Conservation (phyloP, 2,797 vertebrate species). For the Falco concolor region DNA sequence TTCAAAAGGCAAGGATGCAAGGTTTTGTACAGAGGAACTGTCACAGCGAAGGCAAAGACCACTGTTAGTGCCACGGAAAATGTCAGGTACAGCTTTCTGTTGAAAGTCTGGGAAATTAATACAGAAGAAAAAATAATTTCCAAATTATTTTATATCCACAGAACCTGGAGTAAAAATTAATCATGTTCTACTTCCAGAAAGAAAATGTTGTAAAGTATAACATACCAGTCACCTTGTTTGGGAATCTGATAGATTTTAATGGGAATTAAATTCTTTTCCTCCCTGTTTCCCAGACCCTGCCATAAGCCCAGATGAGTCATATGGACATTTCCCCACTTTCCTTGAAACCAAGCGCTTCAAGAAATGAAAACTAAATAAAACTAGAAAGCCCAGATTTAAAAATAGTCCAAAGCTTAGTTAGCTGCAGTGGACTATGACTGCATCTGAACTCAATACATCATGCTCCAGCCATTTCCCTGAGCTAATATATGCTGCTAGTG, state of each 20-base stretch:
- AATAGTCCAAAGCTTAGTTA: not conserved
- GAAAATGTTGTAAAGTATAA: not conserved
- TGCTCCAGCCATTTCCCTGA: not conserved
- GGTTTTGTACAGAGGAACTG: not conserved
- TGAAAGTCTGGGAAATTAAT: not conserved
- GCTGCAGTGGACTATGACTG: not conserved
- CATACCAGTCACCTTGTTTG: not conserved
- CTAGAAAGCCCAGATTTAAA: conserved; percentile 37
- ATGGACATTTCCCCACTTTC: not conserved
- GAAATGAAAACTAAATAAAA: conserved; percentile 22
- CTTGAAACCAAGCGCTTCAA: not conserved
- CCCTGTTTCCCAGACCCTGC: not conserved
- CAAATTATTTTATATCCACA: not conserved
- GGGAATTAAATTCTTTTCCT: not conserved
- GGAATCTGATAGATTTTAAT: not conserved
- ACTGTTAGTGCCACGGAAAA: not conserved
- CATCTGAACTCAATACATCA: not conserved
- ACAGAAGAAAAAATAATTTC: not conserved
- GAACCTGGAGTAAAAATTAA: not conserved
- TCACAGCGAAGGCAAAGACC: not conserved
- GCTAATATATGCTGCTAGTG: not conserved
- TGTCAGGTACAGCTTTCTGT: not conserved
- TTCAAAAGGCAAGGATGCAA: not conserved
- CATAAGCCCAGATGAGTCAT: not conserved
- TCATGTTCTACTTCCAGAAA: not conserved